Conservation (phyloP, 1,140 invertebrate species). For the Samia ricini region DNA sequence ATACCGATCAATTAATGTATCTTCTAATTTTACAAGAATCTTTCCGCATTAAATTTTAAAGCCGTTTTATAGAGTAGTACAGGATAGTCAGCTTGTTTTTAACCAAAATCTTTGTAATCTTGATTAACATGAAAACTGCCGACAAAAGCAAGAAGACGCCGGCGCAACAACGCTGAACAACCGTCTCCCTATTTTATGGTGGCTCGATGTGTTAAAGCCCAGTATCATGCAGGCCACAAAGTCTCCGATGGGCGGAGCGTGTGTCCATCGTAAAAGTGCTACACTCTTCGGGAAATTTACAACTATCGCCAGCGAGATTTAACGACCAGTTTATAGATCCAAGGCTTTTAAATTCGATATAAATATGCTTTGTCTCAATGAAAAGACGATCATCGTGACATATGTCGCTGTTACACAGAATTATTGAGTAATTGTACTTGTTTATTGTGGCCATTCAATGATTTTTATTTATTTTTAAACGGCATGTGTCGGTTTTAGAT, state of each 20-base stretch:
- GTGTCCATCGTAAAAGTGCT: conserved; percentile 65
- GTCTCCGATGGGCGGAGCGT: conserved; percentile 63
- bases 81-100: background rate
- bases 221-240: conserved; percentile 50
- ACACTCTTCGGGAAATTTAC: conserved; percentile 65
- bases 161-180: conserved; percentile 5
- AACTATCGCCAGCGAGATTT: conserved; percentile 68
- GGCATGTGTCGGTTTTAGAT: background rate
- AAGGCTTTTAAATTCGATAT: conserved; percentile 64
- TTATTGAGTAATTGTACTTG: conserved; percentile 23
- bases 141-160: background rate
- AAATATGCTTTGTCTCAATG: conserved; percentile 60
- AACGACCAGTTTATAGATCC: conserved; percentile 72
- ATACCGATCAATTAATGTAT: background rate
- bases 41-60: background rate
- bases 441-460: conserved; percentile 10
- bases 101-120: background rate
- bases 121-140: background rate
- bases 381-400: conserved; percentile 38
- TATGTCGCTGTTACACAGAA: conserved; percentile 26
- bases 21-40: background rate
- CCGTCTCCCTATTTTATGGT: conserved; percentile 49
- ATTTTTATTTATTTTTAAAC: conserved; percentile 1
- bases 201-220: conserved; percentile 55
- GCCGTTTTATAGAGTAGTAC: background rate